These are phyloP conservation scores for Lutraria rhynchaena DNA, from an alignment of 1,140 invertebrate species.

Conservation along the genomic window DNA sequence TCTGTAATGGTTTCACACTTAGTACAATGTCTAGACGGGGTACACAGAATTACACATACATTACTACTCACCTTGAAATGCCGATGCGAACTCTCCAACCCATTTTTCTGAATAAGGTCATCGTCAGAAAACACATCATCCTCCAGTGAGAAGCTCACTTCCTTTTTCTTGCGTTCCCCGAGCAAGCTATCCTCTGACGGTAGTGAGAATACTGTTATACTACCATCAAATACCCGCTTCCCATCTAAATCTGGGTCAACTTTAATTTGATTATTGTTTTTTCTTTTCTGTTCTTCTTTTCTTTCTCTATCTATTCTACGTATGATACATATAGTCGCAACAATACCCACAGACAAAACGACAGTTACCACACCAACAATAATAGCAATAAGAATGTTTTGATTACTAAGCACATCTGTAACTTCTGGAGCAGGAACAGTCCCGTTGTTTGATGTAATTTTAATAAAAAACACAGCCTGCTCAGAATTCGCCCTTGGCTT, in stretches of 20 bases:
- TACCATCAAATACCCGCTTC: conserved; percentile 55
- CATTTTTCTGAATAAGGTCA: conserved; percentile 54
- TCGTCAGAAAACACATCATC: conserved; percentile 61
- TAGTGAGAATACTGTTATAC: conserved; percentile 57
- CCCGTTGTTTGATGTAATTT: conserved; percentile 24
- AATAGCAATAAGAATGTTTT: conserved; percentile 53
- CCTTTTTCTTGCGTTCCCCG: conserved; percentile 53
- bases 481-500: conserved; percentile 16
- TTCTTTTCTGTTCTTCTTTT: conserved; percentile 43
- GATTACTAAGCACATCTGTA: conserved; percentile 37
- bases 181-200: conserved; percentile 58
- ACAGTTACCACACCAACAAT: conserved; percentile 56
- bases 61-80: conserved; percentile 60
- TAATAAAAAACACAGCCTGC: conserved; percentile 13
- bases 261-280: conserved; percentile 43
- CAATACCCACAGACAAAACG: conserved; percentile 46
- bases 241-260: conserved; percentile 36
- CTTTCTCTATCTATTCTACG: conserved; percentile 48
- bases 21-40: not conserved
- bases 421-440: not conserved
- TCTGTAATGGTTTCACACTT: not conserved
- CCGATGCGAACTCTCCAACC: conserved; percentile 27
- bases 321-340: conserved; percentile 52
- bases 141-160: conserved; percentile 56
- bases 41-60: not conserved